Evolutionary conservation across 2,797 vertebrate genomes (phyloP).

Genomic region (Crax fasciolata): DNA sequence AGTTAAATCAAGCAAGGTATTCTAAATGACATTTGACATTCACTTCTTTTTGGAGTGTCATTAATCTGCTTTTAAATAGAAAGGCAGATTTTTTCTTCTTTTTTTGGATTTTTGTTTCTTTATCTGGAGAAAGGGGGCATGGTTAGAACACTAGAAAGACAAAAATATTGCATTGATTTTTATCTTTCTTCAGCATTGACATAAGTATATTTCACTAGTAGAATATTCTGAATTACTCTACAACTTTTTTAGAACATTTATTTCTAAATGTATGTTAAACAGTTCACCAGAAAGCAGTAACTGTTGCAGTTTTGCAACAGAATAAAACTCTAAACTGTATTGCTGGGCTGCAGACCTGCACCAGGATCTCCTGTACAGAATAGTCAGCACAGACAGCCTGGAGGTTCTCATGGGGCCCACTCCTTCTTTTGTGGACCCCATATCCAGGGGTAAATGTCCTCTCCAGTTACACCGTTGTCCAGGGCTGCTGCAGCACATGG

Average conservation of each 20-base stretch:
- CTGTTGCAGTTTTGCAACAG: not conserved
- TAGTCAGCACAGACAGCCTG: too few relatives aligned
- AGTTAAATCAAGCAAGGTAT: conserved; percentile 20
- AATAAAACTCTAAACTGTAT: not conserved
- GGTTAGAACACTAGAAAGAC: not conserved
- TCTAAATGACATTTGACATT: not conserved
- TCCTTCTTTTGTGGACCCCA: too few relatives aligned
- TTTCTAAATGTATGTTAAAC: not conserved
- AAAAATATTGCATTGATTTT: not conserved
- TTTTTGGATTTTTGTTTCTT: not conserved
- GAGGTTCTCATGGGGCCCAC: too few relatives aligned
- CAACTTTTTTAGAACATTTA: not conserved
- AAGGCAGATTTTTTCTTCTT: not conserved
- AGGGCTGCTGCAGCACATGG: too few relatives aligned
- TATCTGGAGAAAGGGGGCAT: not conserved
- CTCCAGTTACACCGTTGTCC: too few relatives aligned
- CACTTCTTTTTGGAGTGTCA: conserved; percentile 37
- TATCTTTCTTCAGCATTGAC: not conserved
- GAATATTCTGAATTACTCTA: not conserved
- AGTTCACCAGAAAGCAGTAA: not conserved
- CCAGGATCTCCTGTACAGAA: too few relatives aligned
- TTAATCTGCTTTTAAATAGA: not conserved
- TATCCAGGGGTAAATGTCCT: too few relatives aligned
- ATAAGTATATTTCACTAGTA: not conserved
- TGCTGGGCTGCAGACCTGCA: too few relatives aligned